Evolutionary conservation across 2,888 invertebrate genomes (phyloP).

Genomic region (Rutpela maculata): DNA sequence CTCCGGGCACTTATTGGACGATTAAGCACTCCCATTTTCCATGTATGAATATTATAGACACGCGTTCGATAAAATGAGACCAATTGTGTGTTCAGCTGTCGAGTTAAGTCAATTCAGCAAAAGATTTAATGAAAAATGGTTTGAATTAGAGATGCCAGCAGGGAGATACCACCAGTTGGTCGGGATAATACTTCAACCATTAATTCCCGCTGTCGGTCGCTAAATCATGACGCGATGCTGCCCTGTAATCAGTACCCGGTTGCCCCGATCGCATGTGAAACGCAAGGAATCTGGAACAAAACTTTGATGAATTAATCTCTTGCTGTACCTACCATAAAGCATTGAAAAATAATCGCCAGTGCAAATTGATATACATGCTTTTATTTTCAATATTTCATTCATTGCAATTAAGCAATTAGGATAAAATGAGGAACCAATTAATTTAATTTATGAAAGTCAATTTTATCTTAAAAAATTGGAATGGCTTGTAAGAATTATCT

Average conservation of each 20-base stretch:
- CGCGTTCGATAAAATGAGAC: background rate
- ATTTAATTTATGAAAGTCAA: too few relatives aligned
- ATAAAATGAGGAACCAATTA: too few relatives aligned
- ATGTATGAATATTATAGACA: slow-evolving; percentile 7
- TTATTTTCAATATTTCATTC: too few relatives aligned
- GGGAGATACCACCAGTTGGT: slow-evolving; percentile 42
- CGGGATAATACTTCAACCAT: slow-evolving; percentile 37
- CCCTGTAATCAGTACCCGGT: slow-evolving; percentile 29
- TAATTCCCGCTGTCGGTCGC: slow-evolving; percentile 41
- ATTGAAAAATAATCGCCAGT: background rate
- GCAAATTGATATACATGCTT: too few relatives aligned
- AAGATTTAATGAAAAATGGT: slow-evolving; percentile 39
- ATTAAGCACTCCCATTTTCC: background rate
- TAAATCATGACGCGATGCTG: slow-evolving; percentile 34
- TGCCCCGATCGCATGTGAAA: slow-evolving; percentile 28
- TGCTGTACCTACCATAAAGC: background rate
- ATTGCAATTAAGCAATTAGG: too few relatives aligned
- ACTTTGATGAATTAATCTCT: slow-evolving; percentile 17
- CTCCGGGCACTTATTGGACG: background rate
- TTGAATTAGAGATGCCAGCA: slow-evolving; percentile 31
- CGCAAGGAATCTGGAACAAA: background rate
- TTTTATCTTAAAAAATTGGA: too few relatives aligned
- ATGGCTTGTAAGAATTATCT: too few relatives aligned
- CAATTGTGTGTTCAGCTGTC: slow-evolving; percentile 16
- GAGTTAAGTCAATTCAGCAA: slow-evolving; percentile 34